Conservation (phyloP, 2,888 invertebrate species). For the Imbricaverruca yamaguchii region DNA sequence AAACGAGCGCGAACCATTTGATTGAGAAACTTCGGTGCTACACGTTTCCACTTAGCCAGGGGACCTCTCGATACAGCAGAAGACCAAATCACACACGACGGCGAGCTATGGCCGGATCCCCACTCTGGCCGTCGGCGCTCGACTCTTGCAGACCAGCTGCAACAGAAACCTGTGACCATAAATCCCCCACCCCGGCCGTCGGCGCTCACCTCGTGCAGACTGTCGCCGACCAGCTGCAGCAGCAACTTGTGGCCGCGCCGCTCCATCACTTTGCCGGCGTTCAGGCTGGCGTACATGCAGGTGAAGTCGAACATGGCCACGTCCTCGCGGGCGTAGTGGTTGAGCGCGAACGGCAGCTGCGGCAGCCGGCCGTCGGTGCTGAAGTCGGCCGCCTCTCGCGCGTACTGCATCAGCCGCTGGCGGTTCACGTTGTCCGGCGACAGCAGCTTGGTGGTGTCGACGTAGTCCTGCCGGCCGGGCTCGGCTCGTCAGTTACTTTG, state of each 20-base stretch:
- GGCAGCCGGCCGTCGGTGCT: constrained; percentile 81
- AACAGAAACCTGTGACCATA: too few relatives aligned
- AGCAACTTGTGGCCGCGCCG: constrained; percentile 68
- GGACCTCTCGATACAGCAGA: too few relatives aligned
- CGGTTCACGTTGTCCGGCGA: constrained; percentile 85
- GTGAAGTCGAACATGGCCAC: constrained; percentile 99
- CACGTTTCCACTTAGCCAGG: too few relatives aligned
- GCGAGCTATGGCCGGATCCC: too few relatives aligned
- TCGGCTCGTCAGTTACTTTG: too few relatives aligned
- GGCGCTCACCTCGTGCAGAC: constrained; percentile 72
- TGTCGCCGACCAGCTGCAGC: constrained; percentile 90
- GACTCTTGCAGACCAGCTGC: too few relatives aligned
- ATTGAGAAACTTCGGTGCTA: too few relatives aligned
- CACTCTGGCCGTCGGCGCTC: too few relatives aligned
- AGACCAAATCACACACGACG: too few relatives aligned
- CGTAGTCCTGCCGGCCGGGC: constrained; percentile 59
- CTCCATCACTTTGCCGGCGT: constrained; percentile 77
- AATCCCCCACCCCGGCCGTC: too few relatives aligned
- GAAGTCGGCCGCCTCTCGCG: constrained; percentile 89
- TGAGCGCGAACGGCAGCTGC: constrained; percentile 87
- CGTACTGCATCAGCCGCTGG: constrained; percentile 78
- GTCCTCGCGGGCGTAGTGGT: constrained; percentile 95
- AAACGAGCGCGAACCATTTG: too few relatives aligned
- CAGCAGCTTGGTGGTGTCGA: constrained; percentile 80
- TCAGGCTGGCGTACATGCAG: constrained; percentile 95